Evolutionary conservation across 2,113 vertebrate genomes (phyloP), one percentile per base, ranked within the genome.

Genomic region (Pedetes capensis): DNA sequence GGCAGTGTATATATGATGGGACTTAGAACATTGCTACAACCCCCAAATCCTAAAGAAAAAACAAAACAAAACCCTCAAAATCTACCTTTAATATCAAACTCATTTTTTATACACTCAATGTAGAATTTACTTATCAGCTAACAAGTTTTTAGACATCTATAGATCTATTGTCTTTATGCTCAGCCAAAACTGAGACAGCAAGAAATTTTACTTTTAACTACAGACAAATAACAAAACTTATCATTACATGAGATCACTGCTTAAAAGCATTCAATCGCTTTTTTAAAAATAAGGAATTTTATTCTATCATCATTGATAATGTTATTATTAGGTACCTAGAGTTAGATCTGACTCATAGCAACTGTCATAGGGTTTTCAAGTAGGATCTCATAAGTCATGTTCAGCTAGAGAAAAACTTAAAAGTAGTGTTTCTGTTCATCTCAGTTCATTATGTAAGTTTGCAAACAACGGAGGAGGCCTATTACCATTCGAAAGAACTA

Each of bases 361-460:
- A n/a, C n/a, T n/a, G n/a, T n/a, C n/a, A n/a, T n/a, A n/a, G n/a
- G n/a, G n/a, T n/a, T n/a, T n/a, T n/a, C n/a, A 82, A 88, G 53
- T 37, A 87, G 23, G 51, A 44, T 42, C 68, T 91, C 68, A 6
- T 25, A 66, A 59, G 18, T 72, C n/a, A 29, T 75, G 44, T 87
- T 51, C n/a, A 61, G 29, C 34, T 91, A 37, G 63, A 69, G 68
- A 18, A 95, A 37, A 90, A 34, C 87, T 87, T 71, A 71, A 39
- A 91, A 87, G 16, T 71, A 69, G 34, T 17, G 32, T 79, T 84
- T 94, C 92, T 87, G 18, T 87, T 91, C 39, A 79, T 78, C 20
- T 96, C 44, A 63, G 53, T 42, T 47, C 32, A 20, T 17, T 71
- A 27, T 68, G 39, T 71, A 83, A 34, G 59, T 89, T 75, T 90